A percentile compares a stretch with the other conserved stretches of the same genome.
These are phyloP conservation scores for Pteropus rufus DNA, from an alignment of 2,797 vertebrate genomes.

Conservation along the genomic window DNA sequence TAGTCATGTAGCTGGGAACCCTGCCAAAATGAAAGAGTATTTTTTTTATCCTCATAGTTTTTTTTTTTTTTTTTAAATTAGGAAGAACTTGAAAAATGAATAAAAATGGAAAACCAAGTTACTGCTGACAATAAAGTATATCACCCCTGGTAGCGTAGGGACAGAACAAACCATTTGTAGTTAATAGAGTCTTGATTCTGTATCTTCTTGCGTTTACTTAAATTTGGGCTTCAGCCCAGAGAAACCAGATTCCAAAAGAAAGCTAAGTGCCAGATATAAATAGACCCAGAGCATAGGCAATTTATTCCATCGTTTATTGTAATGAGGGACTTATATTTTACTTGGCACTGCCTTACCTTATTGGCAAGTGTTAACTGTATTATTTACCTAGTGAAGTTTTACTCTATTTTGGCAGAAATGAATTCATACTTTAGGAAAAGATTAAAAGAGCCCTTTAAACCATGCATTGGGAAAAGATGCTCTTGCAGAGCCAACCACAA, in stretches of 20 bases:
- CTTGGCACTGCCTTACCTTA: not conserved
- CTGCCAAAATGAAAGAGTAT: not conserved
- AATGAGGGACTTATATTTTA: not conserved
- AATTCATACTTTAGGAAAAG: not conserved
- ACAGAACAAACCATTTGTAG: not conserved
- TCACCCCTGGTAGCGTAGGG: not conserved
- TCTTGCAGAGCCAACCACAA: not conserved
- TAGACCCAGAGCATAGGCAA: not conserved
- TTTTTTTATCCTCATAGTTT: not conserved
- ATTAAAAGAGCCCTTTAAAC: not conserved
- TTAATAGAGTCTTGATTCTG: not conserved
- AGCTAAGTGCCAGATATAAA: not conserved
- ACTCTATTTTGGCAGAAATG: not conserved
- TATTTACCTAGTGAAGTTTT: slow-evolving; percentile 12
- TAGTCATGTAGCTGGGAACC: not conserved
- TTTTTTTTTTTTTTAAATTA: not conserved
- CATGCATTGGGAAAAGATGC: not conserved
- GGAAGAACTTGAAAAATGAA: slow-evolving; percentile 24
- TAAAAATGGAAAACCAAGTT: not conserved
- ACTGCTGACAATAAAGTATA: slow-evolving; percentile 2
- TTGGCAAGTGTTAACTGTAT: not conserved
- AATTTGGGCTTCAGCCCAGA: not conserved
- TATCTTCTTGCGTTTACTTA: slow-evolving; percentile 17
- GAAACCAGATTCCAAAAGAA: slow-evolving; percentile 38
- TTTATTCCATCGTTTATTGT: not conserved